These are phyloP conservation scores for Sebastes matsubarae DNA, from an alignment of 2,797 vertebrate genomes.

Conservation along the genomic window DNA sequence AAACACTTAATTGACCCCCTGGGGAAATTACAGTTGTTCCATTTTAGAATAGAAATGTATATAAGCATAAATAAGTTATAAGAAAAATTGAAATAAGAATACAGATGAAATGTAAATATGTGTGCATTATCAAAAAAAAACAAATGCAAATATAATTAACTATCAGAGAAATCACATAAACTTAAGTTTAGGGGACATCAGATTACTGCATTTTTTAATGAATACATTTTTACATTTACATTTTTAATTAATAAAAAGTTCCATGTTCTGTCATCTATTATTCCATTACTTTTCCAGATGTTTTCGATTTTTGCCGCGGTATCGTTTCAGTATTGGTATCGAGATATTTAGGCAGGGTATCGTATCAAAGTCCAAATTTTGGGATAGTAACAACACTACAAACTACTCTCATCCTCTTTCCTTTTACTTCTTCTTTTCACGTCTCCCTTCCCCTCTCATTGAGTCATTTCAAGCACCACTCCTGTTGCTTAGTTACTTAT, in stretches of 20 bases:
- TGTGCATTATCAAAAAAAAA: neutral
- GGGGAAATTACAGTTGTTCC: neutral
- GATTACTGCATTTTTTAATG: neutral
- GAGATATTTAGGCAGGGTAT: neutral
- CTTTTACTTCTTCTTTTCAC: neutral
- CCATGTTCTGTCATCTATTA: neutral
- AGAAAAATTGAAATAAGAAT: neutral
- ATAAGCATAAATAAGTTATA: neutral
- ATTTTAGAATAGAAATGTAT: neutral
- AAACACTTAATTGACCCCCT: neutral
- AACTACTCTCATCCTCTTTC: neutral
- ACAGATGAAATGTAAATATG: neutral
- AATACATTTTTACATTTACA: neutral
- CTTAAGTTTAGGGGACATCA: neutral
- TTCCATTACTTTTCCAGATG: neutral
- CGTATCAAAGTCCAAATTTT: neutral
- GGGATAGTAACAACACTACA: neutral
- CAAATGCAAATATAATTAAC: neutral
- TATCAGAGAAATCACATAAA: neutral
- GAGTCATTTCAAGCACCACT: neutral
- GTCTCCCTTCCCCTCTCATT: neutral
- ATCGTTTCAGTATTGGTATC: neutral
- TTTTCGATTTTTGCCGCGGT: neutral
- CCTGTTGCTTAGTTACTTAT: slow-evolving; percentile 5
- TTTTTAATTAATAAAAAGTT: neutral